Conservation (phyloP, 2,888 invertebrate species). For the Phorcus lineatus region DNA sequence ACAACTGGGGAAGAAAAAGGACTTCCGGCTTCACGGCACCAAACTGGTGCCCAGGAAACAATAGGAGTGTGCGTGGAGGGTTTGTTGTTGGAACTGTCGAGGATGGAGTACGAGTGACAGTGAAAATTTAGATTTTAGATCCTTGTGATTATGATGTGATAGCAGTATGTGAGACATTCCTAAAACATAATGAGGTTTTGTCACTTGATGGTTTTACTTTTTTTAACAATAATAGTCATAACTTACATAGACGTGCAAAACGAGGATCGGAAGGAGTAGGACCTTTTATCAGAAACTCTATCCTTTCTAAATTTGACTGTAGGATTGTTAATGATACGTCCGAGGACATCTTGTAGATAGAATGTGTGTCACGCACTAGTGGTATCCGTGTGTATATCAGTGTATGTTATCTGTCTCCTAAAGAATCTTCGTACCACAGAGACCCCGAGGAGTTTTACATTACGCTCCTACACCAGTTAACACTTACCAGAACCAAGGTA, state of each 20-base stretch:
- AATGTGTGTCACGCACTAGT: neutral
- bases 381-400: neutral
- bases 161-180: neutral
- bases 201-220: neutral
- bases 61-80: neutral
- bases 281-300: neutral
- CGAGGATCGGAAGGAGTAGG: neutral
- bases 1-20: no score
- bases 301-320: neutral
- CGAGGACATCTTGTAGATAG: neutral
- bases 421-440: neutral
- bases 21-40: no score
- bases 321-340: neutral
- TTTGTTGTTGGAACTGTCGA: constrained; percentile 4
- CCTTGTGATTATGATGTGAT: neutral
- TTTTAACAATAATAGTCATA: neutral
- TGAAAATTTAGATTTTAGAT: neutral
- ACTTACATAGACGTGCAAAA: neutral
- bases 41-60: neutral
- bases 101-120: neutral
- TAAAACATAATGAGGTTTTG: neutral
- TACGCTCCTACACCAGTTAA: neutral
- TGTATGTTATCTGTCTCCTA: neutral
- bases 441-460: neutral
- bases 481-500: neutral